phyloP scores from a whole-genome alignment of 2,113 vertebrate genomes.

The Myrmophylax atrothorax region DNA sequence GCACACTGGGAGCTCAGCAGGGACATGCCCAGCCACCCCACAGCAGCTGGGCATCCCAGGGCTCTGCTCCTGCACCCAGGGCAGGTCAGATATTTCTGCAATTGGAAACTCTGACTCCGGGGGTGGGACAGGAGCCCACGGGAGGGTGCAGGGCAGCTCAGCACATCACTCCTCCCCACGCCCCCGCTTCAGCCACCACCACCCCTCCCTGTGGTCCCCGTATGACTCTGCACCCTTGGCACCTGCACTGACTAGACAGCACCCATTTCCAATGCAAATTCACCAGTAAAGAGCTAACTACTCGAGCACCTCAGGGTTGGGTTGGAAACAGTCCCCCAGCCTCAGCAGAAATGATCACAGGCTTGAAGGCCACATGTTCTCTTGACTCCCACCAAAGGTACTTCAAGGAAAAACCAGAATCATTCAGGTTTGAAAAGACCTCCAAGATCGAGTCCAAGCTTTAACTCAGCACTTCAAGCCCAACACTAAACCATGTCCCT shows the following conservation, averaged over 20 bases:
- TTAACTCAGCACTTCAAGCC: not conserved
- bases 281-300: not conserved
- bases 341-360: not conserved
- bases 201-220: rapidly evolving
- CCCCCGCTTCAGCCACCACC: not conserved
- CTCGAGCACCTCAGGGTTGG: rapidly evolving
- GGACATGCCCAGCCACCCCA: not conserved
- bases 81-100: not conserved
- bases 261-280: not conserved
- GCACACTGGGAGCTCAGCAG: not conserved
- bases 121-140: rapidly evolving
- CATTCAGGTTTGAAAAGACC: not conserved
- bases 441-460: rapidly evolving
- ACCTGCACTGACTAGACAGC: not conserved
- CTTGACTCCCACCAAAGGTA: not conserved
- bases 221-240: not conserved
- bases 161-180: not conserved
- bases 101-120: rapidly evolving
- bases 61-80: not conserved
- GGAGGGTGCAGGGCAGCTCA: not conserved
- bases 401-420: not conserved
- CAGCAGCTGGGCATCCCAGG: not conserved
- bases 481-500: not conserved
- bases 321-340: not conserved
- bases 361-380: not conserved